Conservation (phyloP, 2,888 invertebrate genomes). For the Agrotis ipsilon region DNA sequence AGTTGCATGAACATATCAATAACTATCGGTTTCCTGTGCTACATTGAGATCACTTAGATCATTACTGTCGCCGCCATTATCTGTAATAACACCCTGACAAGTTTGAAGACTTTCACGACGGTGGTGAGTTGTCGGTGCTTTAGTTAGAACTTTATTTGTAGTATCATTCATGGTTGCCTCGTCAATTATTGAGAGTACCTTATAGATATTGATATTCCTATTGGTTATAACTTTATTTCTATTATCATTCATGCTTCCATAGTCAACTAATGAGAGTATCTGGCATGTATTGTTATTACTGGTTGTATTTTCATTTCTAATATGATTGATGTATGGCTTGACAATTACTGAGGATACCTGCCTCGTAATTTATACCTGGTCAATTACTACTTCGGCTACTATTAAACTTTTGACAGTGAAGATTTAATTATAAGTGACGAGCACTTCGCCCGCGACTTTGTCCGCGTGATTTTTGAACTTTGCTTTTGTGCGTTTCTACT, state of each 20-base stretch:
- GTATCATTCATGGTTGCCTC: constrained; percentile 7
- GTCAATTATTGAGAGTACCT: background rate
- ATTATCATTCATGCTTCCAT: no score
- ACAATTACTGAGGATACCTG: background rate
- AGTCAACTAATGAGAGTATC: no score
- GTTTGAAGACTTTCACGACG: constrained; percentile 49
- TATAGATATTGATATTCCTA: no score
- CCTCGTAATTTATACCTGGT: background rate
- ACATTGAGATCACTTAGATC: constrained; percentile 39
- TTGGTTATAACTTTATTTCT: no score
- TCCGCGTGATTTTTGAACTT: no score
- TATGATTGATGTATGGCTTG: constrained; percentile 3
- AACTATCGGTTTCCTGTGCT: constrained; percentile 54
- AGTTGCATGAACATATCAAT: constrained; percentile 47
- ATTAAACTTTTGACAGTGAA: background rate
- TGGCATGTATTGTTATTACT: no score
- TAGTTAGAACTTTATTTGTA: background rate
- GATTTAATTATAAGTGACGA: background rate
- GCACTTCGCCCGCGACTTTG: no score
- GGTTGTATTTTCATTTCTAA: background rate
- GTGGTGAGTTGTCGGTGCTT: constrained; percentile 30
- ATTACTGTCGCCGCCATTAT: constrained; percentile 53
- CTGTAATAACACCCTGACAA: constrained; percentile 55
- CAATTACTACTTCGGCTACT: constrained; percentile 2
- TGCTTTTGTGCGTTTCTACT: no score